Evolutionary conservation across 2,888 invertebrate species (phyloP).

Genomic region (Netelia virgata): DNA sequence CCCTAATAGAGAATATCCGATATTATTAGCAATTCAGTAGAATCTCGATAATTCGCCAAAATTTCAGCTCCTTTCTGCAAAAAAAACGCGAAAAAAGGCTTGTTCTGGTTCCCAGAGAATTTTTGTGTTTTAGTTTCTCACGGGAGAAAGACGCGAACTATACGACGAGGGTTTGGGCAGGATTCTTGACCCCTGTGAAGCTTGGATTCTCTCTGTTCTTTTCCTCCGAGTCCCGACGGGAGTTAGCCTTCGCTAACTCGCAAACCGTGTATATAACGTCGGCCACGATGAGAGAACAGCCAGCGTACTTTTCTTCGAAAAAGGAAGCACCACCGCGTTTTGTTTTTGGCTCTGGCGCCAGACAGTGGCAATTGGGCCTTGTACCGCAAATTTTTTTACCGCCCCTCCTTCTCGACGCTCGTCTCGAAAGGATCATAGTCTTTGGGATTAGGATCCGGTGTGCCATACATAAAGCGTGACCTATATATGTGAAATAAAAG

Average conservation of each 20-base stretch:
- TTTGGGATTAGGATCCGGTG: slow-evolving; percentile 28
- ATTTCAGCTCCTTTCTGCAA: not conserved
- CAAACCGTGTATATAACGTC: slow-evolving; percentile 5
- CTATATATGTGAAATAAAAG: not conserved
- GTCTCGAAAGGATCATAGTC: slow-evolving; percentile 40
- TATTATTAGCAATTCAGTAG: not conserved
- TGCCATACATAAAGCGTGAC: not conserved
- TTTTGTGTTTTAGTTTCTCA: slow-evolving; percentile 40
- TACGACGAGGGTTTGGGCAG: not conserved
- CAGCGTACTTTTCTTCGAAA: slow-evolving; percentile 59
- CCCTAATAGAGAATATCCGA: not conserved
- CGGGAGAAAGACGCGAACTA: slow-evolving; percentile 21
- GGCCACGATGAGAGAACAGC: slow-evolving; percentile 16
- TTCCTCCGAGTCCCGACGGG: not conserved
- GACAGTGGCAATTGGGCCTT: slow-evolving; percentile 61
- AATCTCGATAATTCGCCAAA: slow-evolving; percentile 33
- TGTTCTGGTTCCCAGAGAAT: slow-evolving; percentile 44
- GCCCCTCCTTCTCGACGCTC: slow-evolving; percentile 1
- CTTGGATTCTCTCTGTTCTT: not conserved
- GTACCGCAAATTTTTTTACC: slow-evolving; percentile 50
- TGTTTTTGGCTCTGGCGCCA: slow-evolving; percentile 60
- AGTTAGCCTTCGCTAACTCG: not conserved
- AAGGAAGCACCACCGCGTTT: slow-evolving; percentile 47
- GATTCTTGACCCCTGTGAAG: not conserved
- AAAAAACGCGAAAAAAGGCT: not conserved